Base-by-base conservation (phyloP, 1,140 invertebrate genomes). In the Drosophila triauraria region DNA sequence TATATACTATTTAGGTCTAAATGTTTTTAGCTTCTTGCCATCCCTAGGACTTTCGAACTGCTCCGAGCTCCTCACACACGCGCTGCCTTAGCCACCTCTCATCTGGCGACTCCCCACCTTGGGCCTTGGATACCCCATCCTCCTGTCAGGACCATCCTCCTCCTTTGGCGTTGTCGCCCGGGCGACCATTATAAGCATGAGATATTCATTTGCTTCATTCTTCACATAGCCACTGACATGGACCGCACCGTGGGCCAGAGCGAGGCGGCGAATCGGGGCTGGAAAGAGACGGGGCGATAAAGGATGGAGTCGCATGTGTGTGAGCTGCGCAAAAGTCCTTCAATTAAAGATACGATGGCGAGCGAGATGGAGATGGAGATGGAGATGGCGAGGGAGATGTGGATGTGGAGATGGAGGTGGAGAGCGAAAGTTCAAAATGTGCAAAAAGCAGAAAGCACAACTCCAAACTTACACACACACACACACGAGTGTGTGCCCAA, bases 201-300 rank as follows among this genome's bases (percentile, higher is more conserved):
- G 84, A 88, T 87, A 87, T 87, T 87, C 84, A 87, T 87, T 87
- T 87, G 84, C 82, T 85, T 76, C 82, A 85, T 85, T 85, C 82
- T 85, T 84, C 82, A 85, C 82, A 84, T 84, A 84, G 82, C 82
- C 82, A 85, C 74, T 81, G 82, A 62, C 80, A 80, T 88, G 84
- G 83, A 82, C 43, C 48, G 38, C 15, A 15, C 27, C 30, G 38
- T 70, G 35, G 68, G 72, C 61, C 67, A 78, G 82, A 84, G 56
- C 51, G 82, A 81, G 82, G 43, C 58, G 56, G 57, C 60, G 58
- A 27, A 77, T 80, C 32, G 69, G 78, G 48, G 30, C 51, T 56
- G 30, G 76, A 40, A 13, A 25, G 54, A 46, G 25, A 75, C 20
- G 46, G 61, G 40, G 43, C 61, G 51, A 43, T 30, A 50, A 72